These are phyloP conservation scores for Odocoileus virginianus DNA, from an alignment of 2,113 vertebrate species.

Conservation along the genomic window DNA sequence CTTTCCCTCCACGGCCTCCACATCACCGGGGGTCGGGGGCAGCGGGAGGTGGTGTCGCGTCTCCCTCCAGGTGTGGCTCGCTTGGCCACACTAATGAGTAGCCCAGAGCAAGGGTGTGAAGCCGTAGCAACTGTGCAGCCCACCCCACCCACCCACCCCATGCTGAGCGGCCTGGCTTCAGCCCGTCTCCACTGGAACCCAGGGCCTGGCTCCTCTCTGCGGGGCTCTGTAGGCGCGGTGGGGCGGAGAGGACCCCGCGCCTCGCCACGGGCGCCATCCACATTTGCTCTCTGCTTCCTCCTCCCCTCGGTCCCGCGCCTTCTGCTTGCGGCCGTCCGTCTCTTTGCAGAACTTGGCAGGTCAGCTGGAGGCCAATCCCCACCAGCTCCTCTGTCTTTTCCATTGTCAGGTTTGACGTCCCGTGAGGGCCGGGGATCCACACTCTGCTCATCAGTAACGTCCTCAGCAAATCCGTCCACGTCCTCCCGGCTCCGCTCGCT, in stretches of 20 bases:
- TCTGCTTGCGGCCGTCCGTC: conserved; percentile 32
- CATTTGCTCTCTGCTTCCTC: conserved; percentile 32
- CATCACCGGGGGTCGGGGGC: too few relatives aligned
- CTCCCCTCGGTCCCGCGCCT: background rate
- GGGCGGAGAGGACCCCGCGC: accelerated
- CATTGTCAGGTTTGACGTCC: conserved; percentile 66
- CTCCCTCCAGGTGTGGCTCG: background rate
- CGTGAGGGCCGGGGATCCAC: conserved; percentile 35
- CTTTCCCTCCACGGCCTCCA: background rate
- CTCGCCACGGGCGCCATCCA: background rate
- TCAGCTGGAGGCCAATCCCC: conserved; percentile 49
- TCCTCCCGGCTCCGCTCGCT: background rate
- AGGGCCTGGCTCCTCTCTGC: background rate
- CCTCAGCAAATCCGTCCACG: conserved; percentile 69
- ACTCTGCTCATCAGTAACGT: conserved; percentile 59
- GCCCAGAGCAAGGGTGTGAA: too few relatives aligned
- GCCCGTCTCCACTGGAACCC: background rate
- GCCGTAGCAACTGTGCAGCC: background rate
- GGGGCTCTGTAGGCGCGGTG: background rate
- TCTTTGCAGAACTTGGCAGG: conserved; percentile 68
- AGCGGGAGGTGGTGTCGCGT: too few relatives aligned
- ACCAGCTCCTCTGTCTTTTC: conserved; percentile 63
- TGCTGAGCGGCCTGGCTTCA: background rate
- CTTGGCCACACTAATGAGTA: too few relatives aligned
- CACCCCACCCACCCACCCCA: background rate